Percentiles rank a stretch among this genome's conserved stretches.
Evolutionary conservation across 2,113 vertebrate species (phyloP).

Genomic region (Hucho hucho): DNA sequence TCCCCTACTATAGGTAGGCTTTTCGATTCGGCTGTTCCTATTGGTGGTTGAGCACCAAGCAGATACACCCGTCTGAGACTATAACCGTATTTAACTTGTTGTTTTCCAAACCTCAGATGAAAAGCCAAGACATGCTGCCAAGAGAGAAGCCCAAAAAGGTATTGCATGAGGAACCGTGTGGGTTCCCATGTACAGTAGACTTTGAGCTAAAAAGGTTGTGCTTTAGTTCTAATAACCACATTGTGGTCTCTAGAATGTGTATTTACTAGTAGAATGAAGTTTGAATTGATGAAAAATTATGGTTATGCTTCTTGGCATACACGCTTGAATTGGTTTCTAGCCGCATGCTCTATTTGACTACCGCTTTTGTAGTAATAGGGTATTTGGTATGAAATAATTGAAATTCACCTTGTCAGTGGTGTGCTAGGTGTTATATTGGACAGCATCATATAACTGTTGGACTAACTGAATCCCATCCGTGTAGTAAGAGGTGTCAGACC

Average conservation of each 20-base stretch:
- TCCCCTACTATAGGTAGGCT: background rate
- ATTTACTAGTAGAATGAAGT: background rate
- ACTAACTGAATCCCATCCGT: background rate
- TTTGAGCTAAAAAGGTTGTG: constrained; percentile 38
- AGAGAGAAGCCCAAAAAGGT: constrained; percentile 87
- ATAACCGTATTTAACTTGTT: background rate
- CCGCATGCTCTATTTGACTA: background rate
- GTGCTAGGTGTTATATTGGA: background rate
- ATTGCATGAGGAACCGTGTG: constrained; percentile 55
- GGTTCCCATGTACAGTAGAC: constrained; percentile 6
- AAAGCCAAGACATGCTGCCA: constrained; percentile 75
- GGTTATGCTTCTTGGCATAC: background rate
- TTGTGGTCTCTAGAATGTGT: background rate
- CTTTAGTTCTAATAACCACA: background rate
- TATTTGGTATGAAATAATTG: too few relatives aligned
- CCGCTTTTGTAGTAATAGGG: too few relatives aligned
- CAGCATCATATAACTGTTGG: background rate
- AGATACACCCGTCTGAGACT: background rate
- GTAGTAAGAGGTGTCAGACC: background rate
- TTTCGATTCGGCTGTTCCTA: background rate
- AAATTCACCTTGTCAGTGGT: background rate
- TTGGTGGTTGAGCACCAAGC: background rate
- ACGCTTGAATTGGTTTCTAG: background rate
- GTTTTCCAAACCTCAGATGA: constrained; percentile 79
- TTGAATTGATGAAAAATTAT: background rate